Evolutionary conservation across 2,113 vertebrate species (phyloP).

Genomic region (Brachyhypopomus gauderio): DNA sequence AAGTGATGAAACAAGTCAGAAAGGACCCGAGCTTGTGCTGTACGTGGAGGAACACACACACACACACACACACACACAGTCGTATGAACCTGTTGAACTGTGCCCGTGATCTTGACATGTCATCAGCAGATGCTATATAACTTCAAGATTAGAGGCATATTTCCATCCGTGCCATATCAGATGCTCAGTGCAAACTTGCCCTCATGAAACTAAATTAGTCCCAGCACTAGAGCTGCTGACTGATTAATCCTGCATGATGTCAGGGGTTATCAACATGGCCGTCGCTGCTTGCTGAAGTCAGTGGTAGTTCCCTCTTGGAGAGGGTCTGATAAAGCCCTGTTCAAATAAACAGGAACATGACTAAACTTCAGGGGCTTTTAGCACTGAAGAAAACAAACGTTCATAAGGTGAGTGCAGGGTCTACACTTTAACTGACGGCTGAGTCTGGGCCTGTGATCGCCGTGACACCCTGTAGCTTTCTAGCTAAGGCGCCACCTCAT

Average conservation of each 20-base stretch:
- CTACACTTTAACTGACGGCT: background rate
- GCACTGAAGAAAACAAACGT: slow-evolving; percentile 15
- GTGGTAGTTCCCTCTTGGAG: slow-evolving; percentile 63
- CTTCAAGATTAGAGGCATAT: background rate
- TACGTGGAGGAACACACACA: no score
- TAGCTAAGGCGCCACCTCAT: background rate
- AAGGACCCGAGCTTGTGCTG: no score
- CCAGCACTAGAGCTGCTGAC: slow-evolving; percentile 40
- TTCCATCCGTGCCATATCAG: background rate
- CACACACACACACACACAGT: no score
- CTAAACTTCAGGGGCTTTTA: slow-evolving; percentile 15
- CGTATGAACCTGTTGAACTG: no score
- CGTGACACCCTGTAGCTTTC: background rate
- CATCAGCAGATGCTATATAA: no score
- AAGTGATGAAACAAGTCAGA: no score
- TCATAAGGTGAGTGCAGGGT: background rate
- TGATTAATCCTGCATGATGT: slow-evolving; percentile 62
- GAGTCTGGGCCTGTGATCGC: no score
- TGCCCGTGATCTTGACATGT: no score
- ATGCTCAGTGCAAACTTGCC: background rate
- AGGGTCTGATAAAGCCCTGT: slow-evolving; percentile 69
- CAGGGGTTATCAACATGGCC: slow-evolving; percentile 70
- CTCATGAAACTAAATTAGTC: background rate
- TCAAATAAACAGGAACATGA: slow-evolving; percentile 73
- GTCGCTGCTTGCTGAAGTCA: slow-evolving; percentile 72